These are phyloP conservation scores for Vicugna pacos DNA, from an alignment of 2,113 vertebrate genomes.

Conservation along the genomic window DNA sequence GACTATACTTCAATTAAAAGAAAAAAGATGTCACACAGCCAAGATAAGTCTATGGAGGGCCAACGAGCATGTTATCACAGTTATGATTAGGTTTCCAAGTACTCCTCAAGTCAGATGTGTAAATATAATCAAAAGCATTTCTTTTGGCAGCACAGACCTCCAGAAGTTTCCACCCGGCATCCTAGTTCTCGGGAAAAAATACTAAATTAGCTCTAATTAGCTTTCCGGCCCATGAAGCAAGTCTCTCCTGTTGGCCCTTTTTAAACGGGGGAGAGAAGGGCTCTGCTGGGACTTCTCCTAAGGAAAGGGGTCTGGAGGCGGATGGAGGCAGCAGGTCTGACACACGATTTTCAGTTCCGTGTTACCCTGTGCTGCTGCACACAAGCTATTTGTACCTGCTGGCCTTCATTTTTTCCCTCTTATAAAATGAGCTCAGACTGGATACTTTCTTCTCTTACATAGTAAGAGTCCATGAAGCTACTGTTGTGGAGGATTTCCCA, in stretches of 20 bases:
- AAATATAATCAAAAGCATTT: conserved; percentile 78
- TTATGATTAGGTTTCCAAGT: conserved; percentile 70
- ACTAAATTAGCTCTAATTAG: conserved; percentile 82
- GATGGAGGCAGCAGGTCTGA: background rate
- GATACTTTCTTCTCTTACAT: background rate
- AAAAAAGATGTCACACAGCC: background rate
- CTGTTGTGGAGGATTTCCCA: background rate
- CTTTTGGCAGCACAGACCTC: conserved; percentile 65
- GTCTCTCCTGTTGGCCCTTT: conserved; percentile 42
- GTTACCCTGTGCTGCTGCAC: background rate
- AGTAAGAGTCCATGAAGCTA: background rate
- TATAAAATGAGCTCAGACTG: background rate
- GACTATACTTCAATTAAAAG: no score
- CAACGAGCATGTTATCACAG: conserved; percentile 10
- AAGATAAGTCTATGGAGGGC: background rate
- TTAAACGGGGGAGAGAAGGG: background rate
- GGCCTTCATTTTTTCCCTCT: background rate
- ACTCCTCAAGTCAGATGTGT: conserved; percentile 79
- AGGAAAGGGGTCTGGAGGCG: background rate
- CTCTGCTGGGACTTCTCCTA: background rate
- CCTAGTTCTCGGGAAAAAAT: conserved; percentile 67
- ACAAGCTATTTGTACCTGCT: background rate
- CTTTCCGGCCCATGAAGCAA: conserved; percentile 51
- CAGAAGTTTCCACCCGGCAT: conserved; percentile 66
- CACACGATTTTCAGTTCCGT: rapidly evolving